phyloP scores from a whole-genome alignment of 2,113 vertebrate genomes.

The Syngnathus typhle region DNA sequence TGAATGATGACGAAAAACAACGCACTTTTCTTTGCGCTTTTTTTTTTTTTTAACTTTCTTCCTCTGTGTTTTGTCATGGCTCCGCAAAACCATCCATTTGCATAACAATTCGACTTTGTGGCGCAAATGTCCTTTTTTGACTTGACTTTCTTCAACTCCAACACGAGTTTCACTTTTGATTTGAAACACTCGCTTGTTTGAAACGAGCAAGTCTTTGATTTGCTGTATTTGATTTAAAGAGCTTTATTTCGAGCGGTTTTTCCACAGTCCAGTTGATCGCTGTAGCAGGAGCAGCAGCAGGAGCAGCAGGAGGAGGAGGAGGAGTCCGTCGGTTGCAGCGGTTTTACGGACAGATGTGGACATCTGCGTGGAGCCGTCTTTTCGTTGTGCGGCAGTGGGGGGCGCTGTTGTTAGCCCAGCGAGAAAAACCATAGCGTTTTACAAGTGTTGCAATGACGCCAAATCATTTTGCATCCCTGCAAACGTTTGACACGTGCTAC shows the following conservation, averaged over 20 bases:
- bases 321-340: constrained; percentile 18
- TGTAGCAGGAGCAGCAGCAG: constrained; percentile 39
- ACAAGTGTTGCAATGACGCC: background rate
- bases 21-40: background rate
- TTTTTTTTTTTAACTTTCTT: background rate
- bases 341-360: constrained; percentile 62
- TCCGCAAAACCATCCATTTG: background rate
- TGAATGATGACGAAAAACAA: background rate
- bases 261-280: constrained; percentile 9
- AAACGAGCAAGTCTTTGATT: too few relatives aligned
- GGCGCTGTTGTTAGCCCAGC: constrained; percentile 34
- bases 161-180: background rate
- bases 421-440: too few relatives aligned
- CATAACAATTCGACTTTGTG: background rate
- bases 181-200: too few relatives aligned
- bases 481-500: background rate
- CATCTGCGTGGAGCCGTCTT: constrained; percentile 55
- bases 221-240: background rate
- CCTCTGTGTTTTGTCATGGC: background rate
- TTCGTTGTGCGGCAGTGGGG: constrained; percentile 45
- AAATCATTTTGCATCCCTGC: background rate
- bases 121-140: background rate
- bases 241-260: background rate
- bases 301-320: constrained; percentile 8
- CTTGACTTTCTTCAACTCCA: background rate